Conservation (phyloP, 2,888 invertebrate genomes). For the Orthonychiurus folsomi region DNA sequence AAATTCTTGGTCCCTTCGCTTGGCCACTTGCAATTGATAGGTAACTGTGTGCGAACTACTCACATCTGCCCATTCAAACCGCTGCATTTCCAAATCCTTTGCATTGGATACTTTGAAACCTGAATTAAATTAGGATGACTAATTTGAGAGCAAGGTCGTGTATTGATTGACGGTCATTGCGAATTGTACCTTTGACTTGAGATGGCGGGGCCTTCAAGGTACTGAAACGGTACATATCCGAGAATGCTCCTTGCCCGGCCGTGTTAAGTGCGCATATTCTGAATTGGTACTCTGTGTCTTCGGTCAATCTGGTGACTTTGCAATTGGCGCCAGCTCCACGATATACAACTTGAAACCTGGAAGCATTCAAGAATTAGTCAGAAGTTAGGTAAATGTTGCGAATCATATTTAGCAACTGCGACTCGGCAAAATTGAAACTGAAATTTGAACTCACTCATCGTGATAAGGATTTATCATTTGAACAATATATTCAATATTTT, state of each 20-base stretch:
- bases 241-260: slow-evolving; percentile 74
- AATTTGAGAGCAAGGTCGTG: not conserved
- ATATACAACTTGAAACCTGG: slow-evolving; percentile 50
- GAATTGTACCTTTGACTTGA: slow-evolving; percentile 55
- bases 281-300: slow-evolving; percentile 72
- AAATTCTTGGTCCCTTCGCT: slow-evolving; percentile 54
- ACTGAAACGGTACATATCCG: slow-evolving; percentile 58
- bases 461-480: slow-evolving; percentile 62
- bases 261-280: slow-evolving; percentile 76
- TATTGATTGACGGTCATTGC: not conserved
- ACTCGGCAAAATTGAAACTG: not conserved
- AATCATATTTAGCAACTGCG: too few species aligned
- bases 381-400: too few species aligned
- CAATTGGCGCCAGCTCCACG: slow-evolving; percentile 67
- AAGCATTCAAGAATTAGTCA: slow-evolving; percentile 7
- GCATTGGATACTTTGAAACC: slow-evolving; percentile 31
- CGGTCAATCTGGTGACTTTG: slow-evolving; percentile 74
- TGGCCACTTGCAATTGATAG: slow-evolving; percentile 64
- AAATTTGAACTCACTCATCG: slow-evolving; percentile 27
- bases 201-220: slow-evolving; percentile 74
- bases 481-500: slow-evolving; percentile 65
- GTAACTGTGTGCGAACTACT: slow-evolving; percentile 62
- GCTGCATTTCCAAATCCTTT: slow-evolving; percentile 25
- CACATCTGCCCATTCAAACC: slow-evolving; percentile 36
- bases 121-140: too few species aligned